A percentile compares a stretch with the other conserved stretches of the same genome.
Conservation (phyloP, 2,888 invertebrate genomes). For the Spilosoma lubricipeda region DNA sequence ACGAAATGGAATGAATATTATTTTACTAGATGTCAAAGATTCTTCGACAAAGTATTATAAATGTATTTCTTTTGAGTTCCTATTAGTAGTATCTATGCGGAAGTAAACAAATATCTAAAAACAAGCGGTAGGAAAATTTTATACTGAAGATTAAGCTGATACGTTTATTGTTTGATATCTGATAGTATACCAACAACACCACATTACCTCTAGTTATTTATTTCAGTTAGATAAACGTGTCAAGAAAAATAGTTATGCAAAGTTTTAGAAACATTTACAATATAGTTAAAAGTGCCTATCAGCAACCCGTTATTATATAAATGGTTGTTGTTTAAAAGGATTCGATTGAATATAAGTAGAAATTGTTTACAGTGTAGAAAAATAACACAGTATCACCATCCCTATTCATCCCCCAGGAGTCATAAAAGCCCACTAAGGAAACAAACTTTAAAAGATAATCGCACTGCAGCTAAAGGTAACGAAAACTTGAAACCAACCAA, state of each 20-base stretch:
- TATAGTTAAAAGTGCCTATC: too few relatives aligned
- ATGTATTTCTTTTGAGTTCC: background rate
- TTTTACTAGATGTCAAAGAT: background rate
- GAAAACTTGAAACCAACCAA: too few relatives aligned
- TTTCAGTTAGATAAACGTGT: background rate
- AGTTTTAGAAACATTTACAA: background rate
- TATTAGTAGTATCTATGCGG: background rate
- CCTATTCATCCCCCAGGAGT: too few relatives aligned
- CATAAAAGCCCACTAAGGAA: too few relatives aligned
- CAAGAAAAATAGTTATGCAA: background rate
- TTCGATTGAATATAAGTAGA: too few relatives aligned
- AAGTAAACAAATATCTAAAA: background rate
- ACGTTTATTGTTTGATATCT: background rate
- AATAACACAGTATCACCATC: too few relatives aligned
- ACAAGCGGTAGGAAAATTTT: background rate
- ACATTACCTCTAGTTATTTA: background rate
- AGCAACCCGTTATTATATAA: too few relatives aligned
- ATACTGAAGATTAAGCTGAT: background rate
- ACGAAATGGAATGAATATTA: too few relatives aligned
- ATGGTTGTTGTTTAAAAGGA: too few relatives aligned
- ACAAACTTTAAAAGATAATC: too few relatives aligned
- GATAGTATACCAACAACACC: background rate
- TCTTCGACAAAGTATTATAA: background rate
- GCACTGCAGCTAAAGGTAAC: too few relatives aligned
- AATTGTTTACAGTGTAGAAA: too few relatives aligned